Evolutionary conservation across 2,888 invertebrate species (phyloP).

Genomic region (Parnassius apollo): DNA sequence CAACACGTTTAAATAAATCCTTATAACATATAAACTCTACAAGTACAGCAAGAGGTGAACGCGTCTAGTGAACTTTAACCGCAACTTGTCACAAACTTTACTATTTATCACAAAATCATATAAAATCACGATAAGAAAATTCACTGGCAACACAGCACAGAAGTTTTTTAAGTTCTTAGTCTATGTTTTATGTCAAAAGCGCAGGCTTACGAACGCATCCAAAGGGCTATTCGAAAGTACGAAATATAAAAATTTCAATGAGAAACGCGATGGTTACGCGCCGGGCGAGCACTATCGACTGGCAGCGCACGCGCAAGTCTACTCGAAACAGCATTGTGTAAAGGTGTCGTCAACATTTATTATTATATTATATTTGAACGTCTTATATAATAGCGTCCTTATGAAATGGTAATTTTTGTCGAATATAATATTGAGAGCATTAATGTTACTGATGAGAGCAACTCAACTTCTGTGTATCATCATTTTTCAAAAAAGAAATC

Average conservation of each 20-base stretch:
- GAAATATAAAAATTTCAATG: conserved; percentile 47
- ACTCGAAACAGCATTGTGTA: conserved; percentile 47
- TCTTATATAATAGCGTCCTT: too few relatives aligned
- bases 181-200: conserved; percentile 16
- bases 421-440: too few relatives aligned
- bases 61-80: conserved; percentile 53
- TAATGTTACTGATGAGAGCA: too few relatives aligned
- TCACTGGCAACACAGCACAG: conserved; percentile 20
- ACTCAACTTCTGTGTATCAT: too few relatives aligned
- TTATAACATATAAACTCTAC: conserved; percentile 37
- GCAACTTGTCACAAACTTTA: conserved; percentile 55
- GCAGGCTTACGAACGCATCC: conserved; percentile 24
- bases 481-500: too few relatives aligned
- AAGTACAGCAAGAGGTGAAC: conserved; percentile 47
- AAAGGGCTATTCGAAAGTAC: conserved; percentile 49
- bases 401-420: too few relatives aligned
- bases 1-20: conserved; percentile 19
- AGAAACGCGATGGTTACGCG: conserved; percentile 47
- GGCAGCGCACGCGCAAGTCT: conserved; percentile 62
- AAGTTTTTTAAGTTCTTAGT: conserved; percentile 14
- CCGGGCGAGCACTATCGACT: conserved; percentile 64
- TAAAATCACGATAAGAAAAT: conserved; percentile 20
- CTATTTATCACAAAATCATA: conserved; percentile 39
- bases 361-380: too few relatives aligned
- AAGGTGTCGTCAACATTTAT: conserved; percentile 51